Evolutionary conservation across 37 sponge, comb jelly and placozoan genomes (phyloP), one percentile per base, ranked within the genome.

Genomic region (Cliona cf. orientalis): DNA sequence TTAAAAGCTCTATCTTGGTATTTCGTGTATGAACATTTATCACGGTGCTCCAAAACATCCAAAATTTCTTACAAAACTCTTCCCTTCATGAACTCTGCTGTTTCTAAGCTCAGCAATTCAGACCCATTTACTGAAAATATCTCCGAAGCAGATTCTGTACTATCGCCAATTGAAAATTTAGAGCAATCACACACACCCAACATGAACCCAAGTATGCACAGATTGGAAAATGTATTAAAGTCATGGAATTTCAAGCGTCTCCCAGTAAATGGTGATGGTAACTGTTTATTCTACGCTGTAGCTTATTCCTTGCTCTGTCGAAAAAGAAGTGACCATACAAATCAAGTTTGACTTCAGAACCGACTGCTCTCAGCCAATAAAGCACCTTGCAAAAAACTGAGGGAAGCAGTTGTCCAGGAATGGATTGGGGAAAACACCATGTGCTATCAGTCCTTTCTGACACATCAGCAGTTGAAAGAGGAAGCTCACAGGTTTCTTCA

Each of bases 261-360:
- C 6, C 31, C 55, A 5, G 58, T 40, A 14, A 42, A 5, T 56
- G 57, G 83, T 32, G 72, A 82, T 73, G 83, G 83, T 26, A 53
- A 82, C 37, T 82, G 74, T 67, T 46, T 72, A 2, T 82, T 82
- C 33, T 32, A 4, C 3, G 72, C 83, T 23, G 74, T 82, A 41
- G 70, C 58, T n/a, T 46, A 28, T 17, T 36, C 44, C 11, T 19
- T 81, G 3, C 58, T 26, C 43, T 44, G 71, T 7, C 14, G 42
- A 11, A 34, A 45, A 57, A 21, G 29, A 29, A 37, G 4, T 26
- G 49, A 32, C 5, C 35, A 78, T 42, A 33, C 25, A 34, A 17
- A 40, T 28, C 37, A 9, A 42, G 23, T 17, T 36, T 25, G 45
- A 45, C 39, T 43, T 36, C 46, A n/a, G 19, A n/a, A n/a, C n/a